phyloP scores from a whole-genome alignment of 2,888 invertebrate genomes.

The Lobophora halterata region DNA sequence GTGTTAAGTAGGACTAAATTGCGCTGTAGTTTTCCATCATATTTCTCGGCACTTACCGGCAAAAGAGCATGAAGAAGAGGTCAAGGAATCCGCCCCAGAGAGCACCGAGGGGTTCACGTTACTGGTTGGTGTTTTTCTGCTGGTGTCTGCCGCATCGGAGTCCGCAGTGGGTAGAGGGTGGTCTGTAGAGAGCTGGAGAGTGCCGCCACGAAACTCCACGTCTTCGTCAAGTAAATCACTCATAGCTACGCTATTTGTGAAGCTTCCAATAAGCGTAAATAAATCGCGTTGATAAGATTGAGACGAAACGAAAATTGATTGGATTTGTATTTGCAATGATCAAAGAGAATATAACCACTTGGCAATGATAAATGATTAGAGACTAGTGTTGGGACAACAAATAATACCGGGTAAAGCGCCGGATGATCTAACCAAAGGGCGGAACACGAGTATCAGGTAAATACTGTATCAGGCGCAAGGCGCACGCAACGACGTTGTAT shows the following conservation, averaged over 20 bases:
- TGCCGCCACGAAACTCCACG: constrained; percentile 80
- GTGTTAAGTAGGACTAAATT: too few relatives aligned
- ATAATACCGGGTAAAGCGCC: too few relatives aligned
- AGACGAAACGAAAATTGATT: too few relatives aligned
- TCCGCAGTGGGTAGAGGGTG: constrained; percentile 44
- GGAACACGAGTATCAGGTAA: too few relatives aligned
- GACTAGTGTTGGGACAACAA: too few relatives aligned
- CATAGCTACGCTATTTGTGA: constrained; percentile 41
- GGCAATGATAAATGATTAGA: too few relatives aligned
- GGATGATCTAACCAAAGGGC: too few relatives aligned
- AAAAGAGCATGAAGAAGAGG: constrained; percentile 69
- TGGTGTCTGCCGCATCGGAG: constrained; percentile 43
- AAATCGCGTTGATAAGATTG: constrained; percentile 52
- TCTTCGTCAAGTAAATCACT: constrained; percentile 78
- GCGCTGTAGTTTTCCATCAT: too few relatives aligned
- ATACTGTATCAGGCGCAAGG: too few relatives aligned
- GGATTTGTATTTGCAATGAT: too few relatives aligned
- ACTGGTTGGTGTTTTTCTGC: constrained; percentile 44
- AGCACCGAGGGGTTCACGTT: constrained; percentile 66
- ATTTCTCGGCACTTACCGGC: constrained; percentile 52
- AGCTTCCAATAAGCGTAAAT: constrained; percentile 41
- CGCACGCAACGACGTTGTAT: too few relatives aligned
- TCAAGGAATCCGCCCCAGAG: constrained; percentile 70
- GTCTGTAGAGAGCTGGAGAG: constrained; percentile 67
- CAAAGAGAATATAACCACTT: too few relatives aligned